These are phyloP conservation scores for Phodopus roborovskii DNA, from an alignment of 2,113 vertebrate species.

Conservation along the genomic window DNA sequence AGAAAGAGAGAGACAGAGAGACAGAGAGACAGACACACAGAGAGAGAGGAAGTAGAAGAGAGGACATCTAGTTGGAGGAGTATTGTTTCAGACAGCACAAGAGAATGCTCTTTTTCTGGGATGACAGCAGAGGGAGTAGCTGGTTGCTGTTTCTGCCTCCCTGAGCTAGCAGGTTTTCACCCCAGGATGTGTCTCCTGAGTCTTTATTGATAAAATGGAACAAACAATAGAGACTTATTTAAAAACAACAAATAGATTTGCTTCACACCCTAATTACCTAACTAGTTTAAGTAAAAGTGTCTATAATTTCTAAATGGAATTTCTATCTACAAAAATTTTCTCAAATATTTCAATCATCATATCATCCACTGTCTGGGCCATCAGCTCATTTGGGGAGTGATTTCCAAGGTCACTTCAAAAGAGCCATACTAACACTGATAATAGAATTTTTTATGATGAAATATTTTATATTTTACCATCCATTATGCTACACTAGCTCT, in stretches of 20 bases:
- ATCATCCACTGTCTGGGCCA: background rate
- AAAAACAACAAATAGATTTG: background rate
- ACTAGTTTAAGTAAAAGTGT: background rate
- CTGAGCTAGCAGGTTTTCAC: too few species aligned
- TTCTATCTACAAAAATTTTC: background rate
- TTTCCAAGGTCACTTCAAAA: background rate
- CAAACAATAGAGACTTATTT: too few species aligned
- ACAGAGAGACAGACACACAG: too few species aligned
- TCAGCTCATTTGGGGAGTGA: background rate
- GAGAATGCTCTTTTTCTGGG: background rate
- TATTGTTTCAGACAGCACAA: background rate
- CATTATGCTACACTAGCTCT: background rate
- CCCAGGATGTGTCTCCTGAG: too few species aligned
- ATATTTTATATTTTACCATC: background rate
- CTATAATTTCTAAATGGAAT: background rate
- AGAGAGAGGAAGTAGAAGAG: too few species aligned
- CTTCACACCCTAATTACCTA: background rate
- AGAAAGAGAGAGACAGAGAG: too few species aligned
- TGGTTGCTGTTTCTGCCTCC: too few species aligned
- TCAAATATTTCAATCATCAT: background rate
- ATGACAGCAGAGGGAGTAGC: background rate
- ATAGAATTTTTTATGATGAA: background rate
- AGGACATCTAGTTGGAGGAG: background rate
- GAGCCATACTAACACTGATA: background rate
- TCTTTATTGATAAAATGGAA: too few species aligned